Percentiles rank a stretch among this genome's conserved stretches.
phyloP scores from a whole-genome alignment of 2,888 invertebrate species.

The Yponomeuta sedellus region DNA sequence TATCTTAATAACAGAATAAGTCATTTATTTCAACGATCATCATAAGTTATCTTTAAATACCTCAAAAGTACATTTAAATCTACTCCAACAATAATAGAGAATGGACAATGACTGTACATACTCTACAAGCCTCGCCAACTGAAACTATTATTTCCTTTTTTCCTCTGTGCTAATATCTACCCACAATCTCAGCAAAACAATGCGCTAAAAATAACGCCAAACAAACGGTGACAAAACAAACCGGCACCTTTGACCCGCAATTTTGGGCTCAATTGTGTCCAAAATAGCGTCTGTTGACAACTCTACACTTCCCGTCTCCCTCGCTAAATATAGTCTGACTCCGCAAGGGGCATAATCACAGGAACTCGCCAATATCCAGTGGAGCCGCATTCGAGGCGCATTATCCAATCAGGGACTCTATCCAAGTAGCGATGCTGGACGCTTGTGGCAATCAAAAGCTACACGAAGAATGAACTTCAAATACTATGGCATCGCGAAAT shows the following conservation, averaged over 20 bases:
- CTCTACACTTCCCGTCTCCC: not conserved
- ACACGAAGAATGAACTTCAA: too few relatives aligned
- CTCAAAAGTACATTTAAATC: too few relatives aligned
- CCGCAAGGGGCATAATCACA: not conserved
- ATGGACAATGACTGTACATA: too few relatives aligned
- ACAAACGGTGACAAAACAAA: not conserved
- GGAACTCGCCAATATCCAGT: slow-evolving; percentile 5
- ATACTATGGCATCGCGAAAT: not conserved
- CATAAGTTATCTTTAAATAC: too few relatives aligned
- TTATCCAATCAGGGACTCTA: slow-evolving; percentile 1
- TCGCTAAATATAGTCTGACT: not conserved
- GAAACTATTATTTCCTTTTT: too few relatives aligned
- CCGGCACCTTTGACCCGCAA: not conserved
- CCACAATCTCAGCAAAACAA: not conserved
- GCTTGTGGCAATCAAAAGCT: not conserved
- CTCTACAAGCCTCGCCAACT: not conserved
- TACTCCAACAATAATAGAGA: too few relatives aligned
- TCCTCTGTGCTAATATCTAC: too few relatives aligned
- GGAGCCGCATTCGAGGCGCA: not conserved
- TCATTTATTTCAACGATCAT: too few relatives aligned
- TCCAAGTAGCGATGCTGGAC: not conserved
- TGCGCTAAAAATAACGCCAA: not conserved
- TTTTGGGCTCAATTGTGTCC: not conserved
- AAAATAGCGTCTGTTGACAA: not conserved
- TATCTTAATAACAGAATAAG: too few relatives aligned